phyloP scores from a whole-genome alignment of 2,113 vertebrate genomes.

The Apodemus speciosus region DNA sequence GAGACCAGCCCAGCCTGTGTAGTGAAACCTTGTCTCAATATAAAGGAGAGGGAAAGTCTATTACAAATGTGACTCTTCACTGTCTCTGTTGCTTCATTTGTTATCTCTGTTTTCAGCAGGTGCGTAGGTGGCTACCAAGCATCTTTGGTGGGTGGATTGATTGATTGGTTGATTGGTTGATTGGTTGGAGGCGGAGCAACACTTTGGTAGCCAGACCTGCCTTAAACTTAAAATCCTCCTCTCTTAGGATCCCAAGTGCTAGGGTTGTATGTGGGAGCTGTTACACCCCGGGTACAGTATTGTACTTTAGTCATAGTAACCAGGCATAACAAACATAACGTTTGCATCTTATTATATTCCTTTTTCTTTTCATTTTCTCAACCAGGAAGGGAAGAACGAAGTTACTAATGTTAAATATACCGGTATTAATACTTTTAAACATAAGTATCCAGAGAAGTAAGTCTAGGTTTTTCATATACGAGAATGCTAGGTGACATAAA shows the following conservation, averaged over 20 bases:
- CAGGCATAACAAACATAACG: slow-evolving; percentile 4
- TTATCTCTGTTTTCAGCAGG: background rate
- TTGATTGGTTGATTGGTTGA: background rate
- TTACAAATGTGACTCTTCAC: slow-evolving; percentile 33
- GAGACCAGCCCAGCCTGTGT: background rate
- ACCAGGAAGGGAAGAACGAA: background rate
- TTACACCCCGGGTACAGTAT: background rate
- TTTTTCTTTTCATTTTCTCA: background rate
- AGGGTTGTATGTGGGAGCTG: background rate
- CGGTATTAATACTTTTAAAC: slow-evolving; percentile 50
- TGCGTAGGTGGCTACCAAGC: background rate
- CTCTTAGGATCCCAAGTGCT: background rate
- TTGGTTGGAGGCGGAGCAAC: background rate
- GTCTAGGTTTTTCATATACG: background rate
- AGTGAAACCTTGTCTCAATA: background rate
- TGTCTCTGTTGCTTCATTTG: slow-evolving; percentile 21
- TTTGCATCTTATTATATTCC: background rate
- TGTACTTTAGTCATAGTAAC: slow-evolving; percentile 42
- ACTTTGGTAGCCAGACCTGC: background rate
- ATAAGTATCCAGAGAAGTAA: background rate
- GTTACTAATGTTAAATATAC: slow-evolving; percentile 5
- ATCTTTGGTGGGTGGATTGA: background rate
- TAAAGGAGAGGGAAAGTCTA: background rate
- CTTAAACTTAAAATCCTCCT: background rate
- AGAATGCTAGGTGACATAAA: background rate